A percentile compares a stretch with the other conserved stretches of the same genome.
Conservation (phyloP, 2,888 invertebrate species). For the Agrotis exclamationis region DNA sequence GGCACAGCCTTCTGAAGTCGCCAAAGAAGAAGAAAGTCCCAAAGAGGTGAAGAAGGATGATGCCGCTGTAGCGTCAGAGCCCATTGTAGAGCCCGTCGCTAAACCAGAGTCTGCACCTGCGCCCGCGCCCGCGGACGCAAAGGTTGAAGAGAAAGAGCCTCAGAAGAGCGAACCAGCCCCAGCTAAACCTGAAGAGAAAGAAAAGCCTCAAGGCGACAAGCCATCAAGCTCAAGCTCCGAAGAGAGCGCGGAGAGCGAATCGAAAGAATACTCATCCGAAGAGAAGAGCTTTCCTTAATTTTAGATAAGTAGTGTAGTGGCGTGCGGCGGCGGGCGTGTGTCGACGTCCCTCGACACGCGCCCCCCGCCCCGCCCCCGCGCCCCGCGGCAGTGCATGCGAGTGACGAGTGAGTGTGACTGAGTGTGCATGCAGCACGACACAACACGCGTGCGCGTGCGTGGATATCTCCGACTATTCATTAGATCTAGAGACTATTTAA, state of each 20-base stretch:
- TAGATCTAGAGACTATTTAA: constrained; percentile 90
- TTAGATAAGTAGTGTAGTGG: constrained; percentile 77
- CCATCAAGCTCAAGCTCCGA: constrained; percentile 72
- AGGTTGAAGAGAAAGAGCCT: constrained; percentile 28
- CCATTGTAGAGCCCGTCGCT: constrained; percentile 22
- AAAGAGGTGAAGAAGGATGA: constrained; percentile 62
- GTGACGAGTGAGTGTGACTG: constrained; percentile 69
- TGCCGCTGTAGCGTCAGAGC: constrained; percentile 27
- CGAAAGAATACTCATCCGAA: constrained; percentile 69
- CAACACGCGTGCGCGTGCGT: constrained; percentile 66
- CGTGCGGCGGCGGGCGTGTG: constrained; percentile 86
- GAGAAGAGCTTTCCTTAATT: constrained; percentile 73
- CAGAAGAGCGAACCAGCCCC: constrained; percentile 30
- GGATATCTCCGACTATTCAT: constrained; percentile 80
- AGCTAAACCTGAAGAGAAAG: constrained; percentile 25
- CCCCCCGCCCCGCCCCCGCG: constrained; percentile 77
- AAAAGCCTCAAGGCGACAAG: constrained; percentile 66
- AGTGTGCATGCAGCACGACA: constrained; percentile 72
- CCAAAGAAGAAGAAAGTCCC: constrained; percentile 58
- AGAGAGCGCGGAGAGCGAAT: constrained; percentile 76
- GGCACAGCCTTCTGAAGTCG: constrained; percentile 8
- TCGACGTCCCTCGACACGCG: constrained; percentile 90
- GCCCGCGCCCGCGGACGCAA: constrained; percentile 11
- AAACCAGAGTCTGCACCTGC: constrained; percentile 24
- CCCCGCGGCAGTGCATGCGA: constrained; percentile 66